Conservation (phyloP, 2,888 invertebrate species). For the Dyspetes luteomarginatus region DNA sequence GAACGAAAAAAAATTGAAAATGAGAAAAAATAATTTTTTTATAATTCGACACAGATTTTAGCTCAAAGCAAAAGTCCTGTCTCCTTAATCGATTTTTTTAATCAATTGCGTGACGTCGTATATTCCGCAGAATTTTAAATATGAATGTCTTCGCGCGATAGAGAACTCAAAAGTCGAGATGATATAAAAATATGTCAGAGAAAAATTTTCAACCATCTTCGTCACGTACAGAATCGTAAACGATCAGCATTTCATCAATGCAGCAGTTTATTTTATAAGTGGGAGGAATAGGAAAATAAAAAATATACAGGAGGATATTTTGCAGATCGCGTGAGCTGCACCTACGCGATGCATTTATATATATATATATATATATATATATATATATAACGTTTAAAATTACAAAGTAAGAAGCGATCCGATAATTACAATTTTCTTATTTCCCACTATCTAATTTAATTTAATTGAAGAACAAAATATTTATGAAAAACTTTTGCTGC, state of each 20-base stretch:
- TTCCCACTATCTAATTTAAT: not conserved
- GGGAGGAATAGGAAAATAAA: not conserved
- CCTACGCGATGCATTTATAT: not conserved
- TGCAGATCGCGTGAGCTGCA: constrained; percentile 31
- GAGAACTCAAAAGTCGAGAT: constrained; percentile 40
- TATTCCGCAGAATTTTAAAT: too few relatives aligned
- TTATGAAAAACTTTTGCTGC: too few relatives aligned
- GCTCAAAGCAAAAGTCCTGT: too few relatives aligned
- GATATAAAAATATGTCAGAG: constrained; percentile 10
- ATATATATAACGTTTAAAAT: not conserved
- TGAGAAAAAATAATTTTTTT: too few relatives aligned
- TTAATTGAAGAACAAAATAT: not conserved
- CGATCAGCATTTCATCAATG: constrained; percentile 19
- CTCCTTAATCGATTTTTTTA: constrained; percentile 10
- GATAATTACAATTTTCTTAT: not conserved
- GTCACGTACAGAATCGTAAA: not conserved
- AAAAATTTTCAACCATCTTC: constrained; percentile 22
- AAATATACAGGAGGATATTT: constrained; percentile 15
- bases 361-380: not conserved
- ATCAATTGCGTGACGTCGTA: not conserved
- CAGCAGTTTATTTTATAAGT: too few relatives aligned
- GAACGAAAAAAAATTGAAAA: too few relatives aligned
- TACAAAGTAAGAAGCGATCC: constrained; percentile 14
- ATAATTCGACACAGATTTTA: too few relatives aligned
- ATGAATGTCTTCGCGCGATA: constrained; percentile 35